Evolutionary conservation across 2,113 vertebrate genomes (phyloP).

Genomic region (Ailurus styani): DNA sequence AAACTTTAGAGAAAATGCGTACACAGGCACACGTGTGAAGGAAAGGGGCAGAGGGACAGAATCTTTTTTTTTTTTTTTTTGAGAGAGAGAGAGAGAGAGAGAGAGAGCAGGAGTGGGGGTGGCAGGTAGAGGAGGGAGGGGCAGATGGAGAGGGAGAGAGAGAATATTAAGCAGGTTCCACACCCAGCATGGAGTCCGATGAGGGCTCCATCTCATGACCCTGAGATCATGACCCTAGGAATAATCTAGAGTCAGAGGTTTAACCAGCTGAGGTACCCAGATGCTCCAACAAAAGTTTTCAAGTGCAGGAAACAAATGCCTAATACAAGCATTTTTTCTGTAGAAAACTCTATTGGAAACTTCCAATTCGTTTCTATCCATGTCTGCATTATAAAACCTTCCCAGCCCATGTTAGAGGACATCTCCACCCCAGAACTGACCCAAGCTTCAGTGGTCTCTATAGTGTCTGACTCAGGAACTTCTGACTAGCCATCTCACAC

Average conservation of each 20-base stretch:
- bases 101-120: neutral
- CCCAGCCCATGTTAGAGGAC: neutral
- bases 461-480: neutral
- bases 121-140: neutral
- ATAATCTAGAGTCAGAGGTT: neutral
- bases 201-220: neutral
- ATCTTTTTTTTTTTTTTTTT: neutral
- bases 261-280: neutral
- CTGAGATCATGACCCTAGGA: neutral
- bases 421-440: neutral
- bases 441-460: neutral
- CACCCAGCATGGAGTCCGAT: neutral
- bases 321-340: neutral
- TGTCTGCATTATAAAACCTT: neutral
- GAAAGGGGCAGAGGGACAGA: neutral
- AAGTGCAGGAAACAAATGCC: neutral
- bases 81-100: neutral
- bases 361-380: neutral
- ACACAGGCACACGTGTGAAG: neutral
- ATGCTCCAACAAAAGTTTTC: neutral
- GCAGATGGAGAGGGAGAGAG: neutral
- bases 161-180: neutral
- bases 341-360: slow-evolving; percentile 2
- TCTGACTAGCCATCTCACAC: neutral
- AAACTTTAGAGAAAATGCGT: neutral